Evolutionary conservation across 2,113 vertebrate genomes (phyloP).

Genomic region (Columbina picui): DNA sequence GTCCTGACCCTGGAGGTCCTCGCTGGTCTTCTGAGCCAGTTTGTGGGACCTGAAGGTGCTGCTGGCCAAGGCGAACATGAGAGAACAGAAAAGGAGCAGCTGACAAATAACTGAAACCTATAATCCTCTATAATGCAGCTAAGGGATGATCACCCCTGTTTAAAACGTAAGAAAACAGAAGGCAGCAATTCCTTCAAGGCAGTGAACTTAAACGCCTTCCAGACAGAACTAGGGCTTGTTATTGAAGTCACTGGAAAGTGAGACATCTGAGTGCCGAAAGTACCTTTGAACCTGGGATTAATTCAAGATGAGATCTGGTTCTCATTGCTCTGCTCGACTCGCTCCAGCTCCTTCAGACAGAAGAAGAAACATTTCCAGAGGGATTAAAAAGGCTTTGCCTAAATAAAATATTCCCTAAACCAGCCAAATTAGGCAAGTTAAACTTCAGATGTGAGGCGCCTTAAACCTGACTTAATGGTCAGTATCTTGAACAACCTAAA

Average conservation of each 20-base stretch:
- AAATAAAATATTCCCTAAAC: not conserved
- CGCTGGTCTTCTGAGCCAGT: not conserved
- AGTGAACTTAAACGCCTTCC: not conserved
- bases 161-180: not conserved
- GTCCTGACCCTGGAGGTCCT: not conserved
- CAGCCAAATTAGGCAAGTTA: not conserved
- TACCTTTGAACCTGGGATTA: constrained; percentile 30
- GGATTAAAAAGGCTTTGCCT: constrained; percentile 1
- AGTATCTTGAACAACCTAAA: not conserved
- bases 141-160: not conserved
- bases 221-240: not conserved
- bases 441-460: not conserved
- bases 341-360: not conserved
- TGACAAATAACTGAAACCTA: not conserved
- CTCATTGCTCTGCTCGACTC: not conserved
- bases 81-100: not conserved
- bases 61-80: not conserved
- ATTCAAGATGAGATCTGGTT: constrained; percentile 42
- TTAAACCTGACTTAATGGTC: not conserved
- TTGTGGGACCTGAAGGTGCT: not conserved
- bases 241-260: not conserved
- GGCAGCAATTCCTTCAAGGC: not conserved
- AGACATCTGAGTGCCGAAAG: not conserved
- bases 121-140: not conserved
- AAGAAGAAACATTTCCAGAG: not conserved